phyloP scores from a whole-genome alignment of 2,797 vertebrate species.

The Coreius guichenoti region DNA sequence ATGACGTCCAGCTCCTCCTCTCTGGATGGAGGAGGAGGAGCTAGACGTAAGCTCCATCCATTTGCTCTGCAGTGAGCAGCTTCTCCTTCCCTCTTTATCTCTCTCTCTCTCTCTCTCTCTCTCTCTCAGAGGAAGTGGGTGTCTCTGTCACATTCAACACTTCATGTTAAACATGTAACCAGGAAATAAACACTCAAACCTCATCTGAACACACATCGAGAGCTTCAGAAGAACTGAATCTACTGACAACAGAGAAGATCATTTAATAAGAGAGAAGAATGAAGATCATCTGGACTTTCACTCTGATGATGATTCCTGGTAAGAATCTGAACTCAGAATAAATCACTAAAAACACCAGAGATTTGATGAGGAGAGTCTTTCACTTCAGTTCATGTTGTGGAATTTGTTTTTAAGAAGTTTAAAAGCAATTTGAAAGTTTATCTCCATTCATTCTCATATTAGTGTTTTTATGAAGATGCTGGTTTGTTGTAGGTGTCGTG shows the following conservation, averaged over 20 bases:
- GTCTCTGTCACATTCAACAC: too few relatives aligned
- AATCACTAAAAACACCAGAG: not conserved
- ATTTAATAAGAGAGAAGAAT: constrained; percentile 1
- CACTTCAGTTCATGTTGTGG: not conserved
- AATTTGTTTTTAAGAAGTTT: too few relatives aligned
- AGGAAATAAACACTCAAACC: too few relatives aligned
- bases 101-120: too few relatives aligned
- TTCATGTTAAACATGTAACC: too few relatives aligned
- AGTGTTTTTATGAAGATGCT: not conserved
- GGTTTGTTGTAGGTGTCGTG: not conserved
- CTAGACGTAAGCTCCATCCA: too few relatives aligned
- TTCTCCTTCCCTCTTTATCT: too few relatives aligned
- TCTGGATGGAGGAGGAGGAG: too few relatives aligned
- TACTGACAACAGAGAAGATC: not conserved
- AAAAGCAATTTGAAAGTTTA: too few relatives aligned
- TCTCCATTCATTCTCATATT: too few relatives aligned
- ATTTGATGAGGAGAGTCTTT: not conserved
- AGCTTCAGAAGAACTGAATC: not conserved
- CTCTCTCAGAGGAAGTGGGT: not conserved
- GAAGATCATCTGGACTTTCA: constrained; percentile 2
- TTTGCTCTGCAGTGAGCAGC: not conserved
- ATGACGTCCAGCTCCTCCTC: too few relatives aligned
- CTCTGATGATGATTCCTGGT: not conserved
- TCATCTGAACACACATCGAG: too few relatives aligned
- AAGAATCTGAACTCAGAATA: not conserved